Percentiles rank a stretch among this genome's conserved stretches.
Conservation (phyloP, 2,888 invertebrate species). For the Limnephilus marmoratus region DNA sequence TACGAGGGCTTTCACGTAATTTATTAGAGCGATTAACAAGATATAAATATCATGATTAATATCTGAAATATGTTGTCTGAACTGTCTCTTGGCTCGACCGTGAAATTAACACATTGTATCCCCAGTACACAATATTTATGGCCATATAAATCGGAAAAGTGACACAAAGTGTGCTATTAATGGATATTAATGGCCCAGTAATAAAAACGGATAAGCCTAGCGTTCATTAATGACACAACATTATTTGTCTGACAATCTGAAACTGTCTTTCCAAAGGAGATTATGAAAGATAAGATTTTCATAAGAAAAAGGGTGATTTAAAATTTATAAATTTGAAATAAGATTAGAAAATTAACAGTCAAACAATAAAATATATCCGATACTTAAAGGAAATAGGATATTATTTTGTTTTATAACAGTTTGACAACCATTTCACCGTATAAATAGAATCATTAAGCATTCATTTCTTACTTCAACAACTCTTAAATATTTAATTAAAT, state of each 20-base stretch:
- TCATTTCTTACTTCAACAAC: too few species aligned
- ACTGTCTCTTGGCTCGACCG: conserved; percentile 2
- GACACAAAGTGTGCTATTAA: conserved; percentile 32
- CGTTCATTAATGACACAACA: conserved; percentile 8
- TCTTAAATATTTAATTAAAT: too few species aligned
- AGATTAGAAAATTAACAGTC: neutral
- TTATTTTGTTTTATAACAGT: neutral
- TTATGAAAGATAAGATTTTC: neutral
- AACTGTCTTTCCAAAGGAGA: neutral
- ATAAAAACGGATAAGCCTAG: conserved; percentile 10
- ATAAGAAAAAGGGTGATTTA: neutral
- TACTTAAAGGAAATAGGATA: neutral
- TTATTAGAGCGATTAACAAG: neutral
- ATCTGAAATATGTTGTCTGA: neutral
- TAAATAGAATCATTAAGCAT: neutral
- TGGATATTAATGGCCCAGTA: conserved; percentile 22
- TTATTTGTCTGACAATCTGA: conserved; percentile 4
- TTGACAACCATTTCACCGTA: neutral
- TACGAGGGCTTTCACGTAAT: neutral
- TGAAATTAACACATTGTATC: conserved; percentile 37
- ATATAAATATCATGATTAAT: neutral
- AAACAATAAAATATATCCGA: neutral
- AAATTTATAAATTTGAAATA: neutral
- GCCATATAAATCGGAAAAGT: conserved; percentile 42
- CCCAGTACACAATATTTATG: conserved; percentile 39